These are phyloP conservation scores for Acinonyx jubatus DNA, from an alignment of 2,113 vertebrate species.

Conservation along the genomic window DNA sequence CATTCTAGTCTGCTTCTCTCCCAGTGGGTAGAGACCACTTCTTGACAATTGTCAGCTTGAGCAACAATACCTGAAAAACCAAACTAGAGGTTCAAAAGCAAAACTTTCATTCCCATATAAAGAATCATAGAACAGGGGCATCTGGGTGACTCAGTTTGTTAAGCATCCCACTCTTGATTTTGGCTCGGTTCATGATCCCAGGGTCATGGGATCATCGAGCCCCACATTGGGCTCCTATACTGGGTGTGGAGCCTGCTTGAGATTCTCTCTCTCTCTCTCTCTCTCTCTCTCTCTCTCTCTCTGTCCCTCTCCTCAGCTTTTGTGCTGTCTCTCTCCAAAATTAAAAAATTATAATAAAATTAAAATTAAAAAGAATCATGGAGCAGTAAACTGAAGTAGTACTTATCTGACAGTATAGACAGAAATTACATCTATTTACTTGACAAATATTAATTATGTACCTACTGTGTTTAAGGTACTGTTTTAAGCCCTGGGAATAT, in stretches of 20 bases:
- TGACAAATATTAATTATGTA: not conserved
- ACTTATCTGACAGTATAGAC: not conserved
- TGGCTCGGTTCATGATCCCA: too few relatives aligned
- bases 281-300: too few relatives aligned
- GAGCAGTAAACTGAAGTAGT: not conserved
- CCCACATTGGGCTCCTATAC: too few relatives aligned
- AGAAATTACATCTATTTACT: not conserved
- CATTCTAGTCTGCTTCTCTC: not conserved
- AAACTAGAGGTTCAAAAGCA: constrained; percentile 26
- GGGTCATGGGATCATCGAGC: too few relatives aligned
- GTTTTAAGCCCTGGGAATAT: not conserved
- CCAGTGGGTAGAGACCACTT: not conserved
- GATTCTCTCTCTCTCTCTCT: too few relatives aligned
- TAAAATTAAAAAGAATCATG: not conserved
- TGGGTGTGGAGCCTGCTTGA: too few relatives aligned
- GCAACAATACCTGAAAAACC: not conserved
- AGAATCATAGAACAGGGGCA: not conserved
- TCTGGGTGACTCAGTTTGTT: too few relatives aligned
- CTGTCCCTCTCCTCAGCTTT: too few relatives aligned
- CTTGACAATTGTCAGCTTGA: not conserved
- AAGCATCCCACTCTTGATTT: too few relatives aligned
- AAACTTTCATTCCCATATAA: not conserved
- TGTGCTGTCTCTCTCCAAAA: too few relatives aligned
- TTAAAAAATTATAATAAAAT: too few relatives aligned
- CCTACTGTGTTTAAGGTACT: not conserved